Evolutionary conservation across 2,113 vertebrate species (phyloP), one percentile per base, ranked within the genome.

Genomic region (Calidris pygmaea): DNA sequence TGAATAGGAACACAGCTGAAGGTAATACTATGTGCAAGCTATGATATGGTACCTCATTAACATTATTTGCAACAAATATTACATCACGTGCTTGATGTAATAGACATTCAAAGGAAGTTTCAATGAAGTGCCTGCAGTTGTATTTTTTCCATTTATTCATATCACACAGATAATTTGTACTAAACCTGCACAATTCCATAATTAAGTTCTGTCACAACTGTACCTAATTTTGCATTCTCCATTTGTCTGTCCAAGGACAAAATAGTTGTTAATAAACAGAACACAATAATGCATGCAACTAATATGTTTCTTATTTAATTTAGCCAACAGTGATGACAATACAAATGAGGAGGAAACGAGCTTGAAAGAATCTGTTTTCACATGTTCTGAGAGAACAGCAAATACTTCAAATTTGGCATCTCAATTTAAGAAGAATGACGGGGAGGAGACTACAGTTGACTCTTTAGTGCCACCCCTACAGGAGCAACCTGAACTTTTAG

Each of bases 1-100:
- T 99, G 99, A 99, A 97, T 99, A 99, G 99, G 99, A 99, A 98
- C 93, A 96, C 98, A 98, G 97, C 98, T 86, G 93, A 99, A 99
- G 99, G 99, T 99, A 99, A 99, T 98, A 85, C 91, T 98, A 98
- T 78, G 97, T 97, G 97, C 98, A 95, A 95, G 82, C 94, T 96
- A 98, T 90, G 98, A 98, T 98, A 90, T 87, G 96, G 98, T 98
- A 98, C 98, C 98, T 99, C 98, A 98, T 98, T 97, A 97, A 98
- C 98, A 98, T 98, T 98, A 98, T 97, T 96, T 98, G 94, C 93
- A 94, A 97, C 81, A 97, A 98, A 85, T 98, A 98, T 99, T 99
- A 98, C 98, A 98, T 99, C 98, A 98, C 65, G 29, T 88, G 97
- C 97, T 90, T 97, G 98, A 98, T 98, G 98, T 99, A 98, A 98